Evolutionary conservation across 2,113 vertebrate genomes (phyloP), one percentile per base, ranked within the genome.

Genomic region (Larimichthys crocea): DNA sequence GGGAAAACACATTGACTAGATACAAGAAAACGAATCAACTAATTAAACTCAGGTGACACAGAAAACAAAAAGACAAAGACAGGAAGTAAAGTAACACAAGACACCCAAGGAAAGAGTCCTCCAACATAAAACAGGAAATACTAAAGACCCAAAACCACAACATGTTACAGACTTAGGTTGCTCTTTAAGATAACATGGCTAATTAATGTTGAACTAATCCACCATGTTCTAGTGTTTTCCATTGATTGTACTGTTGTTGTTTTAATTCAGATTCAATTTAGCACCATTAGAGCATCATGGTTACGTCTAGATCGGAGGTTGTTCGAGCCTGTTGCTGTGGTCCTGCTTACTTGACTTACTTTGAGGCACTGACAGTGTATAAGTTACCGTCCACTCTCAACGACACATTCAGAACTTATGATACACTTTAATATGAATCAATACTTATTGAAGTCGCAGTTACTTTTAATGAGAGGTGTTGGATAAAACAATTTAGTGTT

Each of bases 401-500:
- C 74, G 57, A n/a, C 68, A 66, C 14, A 24, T 55, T 79, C 40
- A 6, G 17, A 79, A 66, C 2, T 42, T 63, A 74, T 81, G 59
- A 67, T 65, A 52, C 74, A 65, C 62, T 84, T 79, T 74, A 63
- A 77, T 69, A 66, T 60, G 8, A 59, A 71, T 83, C 76, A 35
- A 82, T 87, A 40, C 46, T 29, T 67, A 70, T 78, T 78, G 79
- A 62, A 59, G 67, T 65, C 22, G 15, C 52, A 9, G 64, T 73
- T 65, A 42, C 15, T 70, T 73, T 57, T 72, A 40, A 50, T 0
- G 8, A 26, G 53, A 72, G 12, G 69, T 31, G 46, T 53, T 59
- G 29, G 44, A 74, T 49, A 70, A 75, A 84, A 84, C 29, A 69
- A 40, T 62, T 40, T 63, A 82, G 52, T 70, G 79, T 85, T 80